Percentiles rank a stretch among this genome's conserved stretches.
Evolutionary conservation across 2,888 invertebrate species (phyloP).

Genomic region (Dasysyrphus tricinctus): DNA sequence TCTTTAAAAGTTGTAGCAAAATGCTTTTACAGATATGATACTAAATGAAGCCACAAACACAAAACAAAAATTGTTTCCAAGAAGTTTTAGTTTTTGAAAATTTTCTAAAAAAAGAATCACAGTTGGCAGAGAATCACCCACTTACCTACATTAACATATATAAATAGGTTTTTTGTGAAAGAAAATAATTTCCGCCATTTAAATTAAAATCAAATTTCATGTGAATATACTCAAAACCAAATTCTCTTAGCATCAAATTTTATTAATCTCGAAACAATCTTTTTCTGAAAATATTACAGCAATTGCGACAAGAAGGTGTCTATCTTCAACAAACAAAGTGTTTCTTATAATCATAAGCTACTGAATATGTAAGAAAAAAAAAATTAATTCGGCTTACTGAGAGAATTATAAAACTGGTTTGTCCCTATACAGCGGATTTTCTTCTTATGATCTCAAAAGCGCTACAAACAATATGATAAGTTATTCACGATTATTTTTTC

Average conservation of each 20-base stretch:
- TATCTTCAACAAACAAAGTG: background rate
- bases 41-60: too few relatives aligned
- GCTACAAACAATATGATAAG: slow-evolving; percentile 35
- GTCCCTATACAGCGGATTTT: background rate
- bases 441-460: background rate
- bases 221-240: background rate
- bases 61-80: too few relatives aligned
- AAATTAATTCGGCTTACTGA: slow-evolving; percentile 2
- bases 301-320: background rate
- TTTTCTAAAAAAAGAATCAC: too few relatives aligned
- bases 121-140: too few relatives aligned
- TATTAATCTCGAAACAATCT: background rate
- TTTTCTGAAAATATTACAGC: background rate
- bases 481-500: slow-evolving; percentile 52
- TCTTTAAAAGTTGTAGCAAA: too few relatives aligned
- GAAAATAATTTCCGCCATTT: too few relatives aligned
- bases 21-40: too few relatives aligned
- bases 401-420: slow-evolving; percentile 7
- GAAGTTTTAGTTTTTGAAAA: too few relatives aligned
- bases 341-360: slow-evolving; percentile 13
- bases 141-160: too few relatives aligned
- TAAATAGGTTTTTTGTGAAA: too few relatives aligned
- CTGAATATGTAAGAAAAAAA: background rate
- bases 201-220: too few relatives aligned
- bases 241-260: background rate